Evolutionary conservation across 1,140 invertebrate species (phyloP).

Genomic region (Leguminivora glycinivorella): DNA sequence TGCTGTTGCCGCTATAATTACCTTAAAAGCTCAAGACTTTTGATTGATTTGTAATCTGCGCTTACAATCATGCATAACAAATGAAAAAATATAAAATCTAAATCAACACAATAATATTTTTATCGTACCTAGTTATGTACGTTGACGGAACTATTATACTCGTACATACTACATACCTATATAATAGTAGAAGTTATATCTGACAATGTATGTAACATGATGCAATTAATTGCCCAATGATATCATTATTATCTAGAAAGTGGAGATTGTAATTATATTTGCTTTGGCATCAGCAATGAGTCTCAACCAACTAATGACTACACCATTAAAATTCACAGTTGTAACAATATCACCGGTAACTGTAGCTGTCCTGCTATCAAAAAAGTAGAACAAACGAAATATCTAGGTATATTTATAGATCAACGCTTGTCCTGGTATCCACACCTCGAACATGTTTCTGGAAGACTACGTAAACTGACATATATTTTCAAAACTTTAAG

Average conservation of each 20-base stretch:
- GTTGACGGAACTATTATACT: constrained; percentile 2
- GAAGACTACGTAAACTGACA: too few species aligned
- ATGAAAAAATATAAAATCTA: neutral
- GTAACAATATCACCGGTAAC: too few species aligned
- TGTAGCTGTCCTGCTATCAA: too few species aligned
- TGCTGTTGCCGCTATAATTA: neutral
- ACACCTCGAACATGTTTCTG: too few species aligned
- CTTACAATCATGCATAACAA: neutral
- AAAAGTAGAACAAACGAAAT: too few species aligned
- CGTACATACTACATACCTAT: too few species aligned
- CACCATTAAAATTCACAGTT: too few species aligned
- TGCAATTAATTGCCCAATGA: constrained; percentile 3
- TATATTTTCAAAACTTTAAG: too few species aligned
- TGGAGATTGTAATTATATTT: neutral
- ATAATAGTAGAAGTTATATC: constrained; percentile 11
- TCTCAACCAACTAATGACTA: too few species aligned
- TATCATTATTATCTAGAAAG: constrained; percentile 13
- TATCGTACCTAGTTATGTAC: neutral
- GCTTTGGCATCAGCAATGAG: too few species aligned
- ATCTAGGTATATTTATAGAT: too few species aligned
- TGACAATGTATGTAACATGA: constrained; percentile 1
- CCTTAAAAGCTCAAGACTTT: neutral
- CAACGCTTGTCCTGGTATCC: too few species aligned
- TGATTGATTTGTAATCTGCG: neutral
- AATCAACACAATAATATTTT: constrained; percentile 2